Percentiles rank a stretch among this genome's conserved stretches.
Conservation (phyloP, 2,888 invertebrate species). For the Chironomus riparius region DNA sequence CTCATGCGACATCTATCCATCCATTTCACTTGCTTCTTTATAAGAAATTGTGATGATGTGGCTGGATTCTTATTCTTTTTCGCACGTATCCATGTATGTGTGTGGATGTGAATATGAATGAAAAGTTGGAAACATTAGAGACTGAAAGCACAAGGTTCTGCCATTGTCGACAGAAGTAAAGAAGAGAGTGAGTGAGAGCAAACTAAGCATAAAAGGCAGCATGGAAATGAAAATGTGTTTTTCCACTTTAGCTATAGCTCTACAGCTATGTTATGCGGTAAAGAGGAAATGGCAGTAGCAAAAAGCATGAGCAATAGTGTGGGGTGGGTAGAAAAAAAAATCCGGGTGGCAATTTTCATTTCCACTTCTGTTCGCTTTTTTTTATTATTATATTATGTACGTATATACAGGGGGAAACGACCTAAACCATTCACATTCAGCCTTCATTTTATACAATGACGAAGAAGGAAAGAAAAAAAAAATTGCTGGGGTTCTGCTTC, state of each 20-base stretch:
- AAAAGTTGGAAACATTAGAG: neutral
- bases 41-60: neutral
- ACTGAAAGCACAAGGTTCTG: slow-evolving; percentile 19
- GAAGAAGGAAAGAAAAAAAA: neutral
- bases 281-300: neutral
- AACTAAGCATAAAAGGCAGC: neutral
- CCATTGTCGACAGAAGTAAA: neutral
- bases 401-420: neutral
- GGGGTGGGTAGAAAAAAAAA: neutral
- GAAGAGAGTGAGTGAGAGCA: neutral
- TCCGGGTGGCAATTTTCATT: slow-evolving; percentile 5
- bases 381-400: neutral
- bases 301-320: neutral
- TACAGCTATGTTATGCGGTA: neutral
- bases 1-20: neutral
- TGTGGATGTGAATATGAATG: neutral
- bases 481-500: slow-evolving; percentile 16
- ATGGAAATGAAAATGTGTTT: neutral
- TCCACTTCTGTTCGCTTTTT: neutral
- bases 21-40: no score
- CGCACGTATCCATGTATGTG: no score
- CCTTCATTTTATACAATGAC: neutral
- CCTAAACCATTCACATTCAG: slow-evolving; percentile 14
- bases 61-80: neutral
- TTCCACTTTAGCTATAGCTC: neutral